Evolutionary conservation across 2,797 vertebrate genomes (phyloP).

Genomic region (Gymnocypris eckloni): DNA sequence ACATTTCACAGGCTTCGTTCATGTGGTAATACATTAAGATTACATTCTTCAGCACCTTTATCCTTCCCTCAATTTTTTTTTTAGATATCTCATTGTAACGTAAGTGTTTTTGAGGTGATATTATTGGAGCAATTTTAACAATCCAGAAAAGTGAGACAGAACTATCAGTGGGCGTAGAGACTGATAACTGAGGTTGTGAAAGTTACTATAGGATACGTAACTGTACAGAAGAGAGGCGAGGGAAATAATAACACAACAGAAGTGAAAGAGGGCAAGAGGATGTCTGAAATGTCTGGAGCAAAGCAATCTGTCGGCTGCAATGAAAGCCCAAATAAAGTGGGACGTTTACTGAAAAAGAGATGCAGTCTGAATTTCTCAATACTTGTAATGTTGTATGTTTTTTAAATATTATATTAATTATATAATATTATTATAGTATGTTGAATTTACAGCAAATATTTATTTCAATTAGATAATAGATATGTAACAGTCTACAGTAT

Average conservation of each 20-base stretch:
- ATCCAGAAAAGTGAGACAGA: slow-evolving; percentile 20
- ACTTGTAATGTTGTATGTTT: not conserved
- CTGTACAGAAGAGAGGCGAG: slow-evolving; percentile 28
- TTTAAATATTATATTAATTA: not conserved
- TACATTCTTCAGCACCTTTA: not conserved
- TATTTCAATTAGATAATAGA: not conserved
- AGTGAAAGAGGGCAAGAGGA: slow-evolving; percentile 34
- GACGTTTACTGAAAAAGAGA: slow-evolving; percentile 1
- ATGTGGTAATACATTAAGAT: not conserved
- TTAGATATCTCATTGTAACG: not conserved
- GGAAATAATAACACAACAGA: slow-evolving; percentile 45
- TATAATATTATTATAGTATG: not conserved
- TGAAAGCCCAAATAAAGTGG: slow-evolving; percentile 23
- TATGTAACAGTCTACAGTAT: not conserved
- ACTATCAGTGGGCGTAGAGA: slow-evolving; percentile 11
- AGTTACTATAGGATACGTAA: slow-evolving; percentile 28
- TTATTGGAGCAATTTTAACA: slow-evolving; percentile 32
- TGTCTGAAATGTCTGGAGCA: slow-evolving; percentile 30
- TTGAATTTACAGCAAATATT: not conserved
- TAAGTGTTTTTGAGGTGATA: slow-evolving; percentile 36
- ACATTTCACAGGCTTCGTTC: not conserved
- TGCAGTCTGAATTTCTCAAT: not conserved
- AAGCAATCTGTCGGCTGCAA: slow-evolving; percentile 23
- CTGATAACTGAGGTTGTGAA: slow-evolving; percentile 15
- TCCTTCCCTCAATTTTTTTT: not conserved